Evolutionary conservation across 2,888 invertebrate genomes (phyloP).

Genomic region (Agonum fuliginosum): DNA sequence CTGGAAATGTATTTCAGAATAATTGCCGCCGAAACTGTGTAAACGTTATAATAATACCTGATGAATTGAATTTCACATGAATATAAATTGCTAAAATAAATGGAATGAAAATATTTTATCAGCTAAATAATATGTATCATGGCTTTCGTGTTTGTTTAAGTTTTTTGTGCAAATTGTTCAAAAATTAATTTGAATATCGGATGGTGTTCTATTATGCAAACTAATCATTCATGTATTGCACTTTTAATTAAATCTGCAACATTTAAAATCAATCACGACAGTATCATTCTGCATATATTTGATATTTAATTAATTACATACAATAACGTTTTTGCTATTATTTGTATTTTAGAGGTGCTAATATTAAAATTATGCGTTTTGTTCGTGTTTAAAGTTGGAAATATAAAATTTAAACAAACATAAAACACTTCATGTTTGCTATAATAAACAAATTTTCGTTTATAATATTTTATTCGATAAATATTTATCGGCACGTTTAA

Average conservation of each 20-base stretch:
- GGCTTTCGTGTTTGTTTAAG: constrained; percentile 6
- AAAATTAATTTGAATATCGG: constrained; percentile 10
- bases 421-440: constrained; percentile 1
- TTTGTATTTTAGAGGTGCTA: constrained; percentile 1
- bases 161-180: constrained; percentile 36
- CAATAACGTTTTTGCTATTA: too few species aligned
- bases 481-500: constrained; percentile 25
- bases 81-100: constrained; percentile 26
- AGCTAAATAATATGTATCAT: constrained; percentile 19
- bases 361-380: constrained; percentile 2
- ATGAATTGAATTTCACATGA: constrained; percentile 11
- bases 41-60: constrained; percentile 29
- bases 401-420: constrained; percentile 18
- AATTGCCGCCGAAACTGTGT: constrained; percentile 2
- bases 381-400: constrained; percentile 11
- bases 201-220: constrained; percentile 36
- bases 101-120: constrained; percentile 38
- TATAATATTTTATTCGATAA: neutral
- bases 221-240: constrained; percentile 35
- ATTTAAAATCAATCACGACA: constrained; percentile 11
- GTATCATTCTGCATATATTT: neutral
- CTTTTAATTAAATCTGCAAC: constrained; percentile 25
- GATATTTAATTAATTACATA: neutral
- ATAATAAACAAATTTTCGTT: neutral
- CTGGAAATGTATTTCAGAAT: constrained; percentile 9